These are phyloP conservation scores for Amphiura filiformis DNA, from an alignment of 35 echinoderm and acorn worm species.

Conservation along the genomic window DNA sequence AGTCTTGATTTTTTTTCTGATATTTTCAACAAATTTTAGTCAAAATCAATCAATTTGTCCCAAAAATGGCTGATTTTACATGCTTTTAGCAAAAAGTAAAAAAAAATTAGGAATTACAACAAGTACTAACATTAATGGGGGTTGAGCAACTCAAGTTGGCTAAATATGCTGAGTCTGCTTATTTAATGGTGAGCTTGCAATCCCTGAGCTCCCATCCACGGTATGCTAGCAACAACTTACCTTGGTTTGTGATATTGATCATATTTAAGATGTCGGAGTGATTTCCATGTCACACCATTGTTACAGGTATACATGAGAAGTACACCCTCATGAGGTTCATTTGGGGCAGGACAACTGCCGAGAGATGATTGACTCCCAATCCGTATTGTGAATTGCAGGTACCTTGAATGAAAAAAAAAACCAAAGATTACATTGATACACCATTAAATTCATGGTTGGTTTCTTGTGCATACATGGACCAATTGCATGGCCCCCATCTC, in stretches of 20 bases:
- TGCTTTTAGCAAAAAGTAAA: no score
- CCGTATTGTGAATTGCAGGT: constrained; percentile 82
- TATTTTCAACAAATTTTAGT: no score
- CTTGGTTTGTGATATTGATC: constrained; percentile 54
- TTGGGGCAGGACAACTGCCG: constrained; percentile 55
- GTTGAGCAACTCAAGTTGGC: no score
- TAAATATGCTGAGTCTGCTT: no score
- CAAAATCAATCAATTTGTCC: no score
- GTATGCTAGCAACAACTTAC: no score
- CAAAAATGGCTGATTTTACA: no score
- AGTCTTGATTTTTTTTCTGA: no score
- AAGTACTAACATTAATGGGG: no score
- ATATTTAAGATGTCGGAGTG: constrained; percentile 63
- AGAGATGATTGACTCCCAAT: constrained; percentile 67
- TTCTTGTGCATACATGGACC: not conserved
- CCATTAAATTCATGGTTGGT: not conserved
- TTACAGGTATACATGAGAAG: constrained; percentile 70
- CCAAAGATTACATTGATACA: not conserved
- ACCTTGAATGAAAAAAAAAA: constrained; percentile 35
- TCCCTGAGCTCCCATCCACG: no score
- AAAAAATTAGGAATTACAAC: no score
- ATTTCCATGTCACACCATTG: constrained; percentile 70
- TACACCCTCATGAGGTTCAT: constrained; percentile 44
- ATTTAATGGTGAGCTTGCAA: no score
- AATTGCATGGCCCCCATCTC: not conserved